Conservation (phyloP, 2,888 invertebrate genomes). For the Lepidocyrtinus sp. region DNA sequence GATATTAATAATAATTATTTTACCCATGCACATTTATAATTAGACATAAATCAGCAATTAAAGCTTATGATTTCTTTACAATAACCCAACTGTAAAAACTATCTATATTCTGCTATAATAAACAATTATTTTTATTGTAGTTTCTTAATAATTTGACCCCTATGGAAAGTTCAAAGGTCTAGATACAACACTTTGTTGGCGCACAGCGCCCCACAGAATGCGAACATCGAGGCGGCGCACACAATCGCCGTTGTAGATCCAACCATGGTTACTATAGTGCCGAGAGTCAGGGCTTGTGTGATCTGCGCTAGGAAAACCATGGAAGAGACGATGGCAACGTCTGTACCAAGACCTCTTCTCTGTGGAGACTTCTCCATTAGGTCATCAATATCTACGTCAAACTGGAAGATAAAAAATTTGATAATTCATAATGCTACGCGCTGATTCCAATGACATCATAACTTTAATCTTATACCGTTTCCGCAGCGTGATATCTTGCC, state of each 20-base stretch:
- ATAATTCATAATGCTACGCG: neutral
- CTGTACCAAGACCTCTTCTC: constrained; percentile 93
- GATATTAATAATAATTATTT: too few relatives aligned
- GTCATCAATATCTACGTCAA: constrained; percentile 77
- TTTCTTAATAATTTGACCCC: neutral
- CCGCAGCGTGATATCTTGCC: constrained; percentile 94
- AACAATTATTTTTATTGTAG: neutral
- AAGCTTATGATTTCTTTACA: too few relatives aligned
- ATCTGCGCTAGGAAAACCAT: constrained; percentile 98
- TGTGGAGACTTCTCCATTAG: constrained; percentile 76
- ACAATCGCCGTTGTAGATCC: constrained; percentile 93
- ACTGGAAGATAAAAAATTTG: too few relatives aligned
- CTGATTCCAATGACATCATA: neutral
- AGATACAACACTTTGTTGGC: constrained; percentile 93
- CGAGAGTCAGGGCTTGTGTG: constrained; percentile 88
- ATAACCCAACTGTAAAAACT: too few relatives aligned
- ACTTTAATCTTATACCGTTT: constrained; percentile 79
- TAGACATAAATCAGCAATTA: too few relatives aligned
- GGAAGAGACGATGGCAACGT: constrained; percentile 93
- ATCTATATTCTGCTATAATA: neutral
- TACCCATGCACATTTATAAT: too few relatives aligned
- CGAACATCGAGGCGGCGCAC: constrained; percentile 86
- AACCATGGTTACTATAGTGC: constrained; percentile 83
- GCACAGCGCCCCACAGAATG: constrained; percentile 86
- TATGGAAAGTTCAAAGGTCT: constrained; percentile 77